These are phyloP conservation scores for Neotoxoptera formosana DNA, from an alignment of 1,140 invertebrate genomes.

Conservation along the genomic window DNA sequence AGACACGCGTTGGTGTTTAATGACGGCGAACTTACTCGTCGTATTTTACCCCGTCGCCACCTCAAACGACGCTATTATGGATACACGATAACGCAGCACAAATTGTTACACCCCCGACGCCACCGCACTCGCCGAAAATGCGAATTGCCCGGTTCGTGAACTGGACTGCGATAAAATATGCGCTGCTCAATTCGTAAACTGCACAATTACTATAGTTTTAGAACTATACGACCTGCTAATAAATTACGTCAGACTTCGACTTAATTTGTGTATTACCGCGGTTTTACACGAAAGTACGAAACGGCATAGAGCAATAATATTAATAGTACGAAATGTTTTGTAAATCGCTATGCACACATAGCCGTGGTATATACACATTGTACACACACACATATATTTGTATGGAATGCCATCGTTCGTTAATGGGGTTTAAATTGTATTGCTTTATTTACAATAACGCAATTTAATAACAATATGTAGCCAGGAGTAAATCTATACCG, in stretches of 20 bases:
- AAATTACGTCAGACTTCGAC: neutral
- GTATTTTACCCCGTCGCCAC: neutral
- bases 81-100: neutral
- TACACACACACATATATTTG: too few relatives aligned
- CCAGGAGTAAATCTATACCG: neutral
- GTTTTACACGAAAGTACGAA: neutral
- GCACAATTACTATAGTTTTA: conserved; percentile 1
- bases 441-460: neutral
- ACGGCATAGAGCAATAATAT: neutral
- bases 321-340: neutral
- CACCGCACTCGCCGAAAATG: neutral
- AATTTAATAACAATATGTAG: neutral
- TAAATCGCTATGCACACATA: neutral
- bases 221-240: neutral
- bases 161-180: neutral
- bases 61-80: neutral
- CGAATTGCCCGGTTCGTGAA: neutral
- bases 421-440: neutral
- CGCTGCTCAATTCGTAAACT: conserved; percentile 1
- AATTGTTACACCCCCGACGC: neutral
- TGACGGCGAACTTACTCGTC: too few relatives aligned
- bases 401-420: neutral
- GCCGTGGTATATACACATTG: too few relatives aligned
- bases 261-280: conserved; percentile 10
- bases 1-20: neutral